A percentile compares a stretch with the other conserved stretches of the same genome.
phyloP scores from a whole-genome alignment of 2,888 invertebrate species.

The Spialia ferax region DNA sequence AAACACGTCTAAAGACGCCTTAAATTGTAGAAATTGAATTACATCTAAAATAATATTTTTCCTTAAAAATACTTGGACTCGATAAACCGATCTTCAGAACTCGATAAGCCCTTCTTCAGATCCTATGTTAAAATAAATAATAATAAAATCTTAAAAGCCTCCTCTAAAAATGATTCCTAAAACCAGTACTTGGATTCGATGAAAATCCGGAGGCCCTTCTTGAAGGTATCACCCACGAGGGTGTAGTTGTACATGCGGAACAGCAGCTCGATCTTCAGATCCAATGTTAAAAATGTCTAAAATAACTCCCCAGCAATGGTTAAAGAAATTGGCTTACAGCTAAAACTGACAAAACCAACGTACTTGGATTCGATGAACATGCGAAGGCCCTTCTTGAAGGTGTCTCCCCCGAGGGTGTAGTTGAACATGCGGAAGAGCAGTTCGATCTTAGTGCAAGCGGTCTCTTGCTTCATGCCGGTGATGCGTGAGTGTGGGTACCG shows the following conservation, averaged over 20 bases:
- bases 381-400: constrained; percentile 91
- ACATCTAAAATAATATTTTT: too few relatives aligned
- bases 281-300: neutral
- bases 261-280: constrained; percentile 90
- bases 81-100: too few relatives aligned
- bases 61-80: too few relatives aligned
- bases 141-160: too few relatives aligned
- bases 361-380: constrained; percentile 84
- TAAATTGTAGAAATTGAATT: too few relatives aligned
- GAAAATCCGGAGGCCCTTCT: constrained; percentile 90
- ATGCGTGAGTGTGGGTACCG: constrained; percentile 92
- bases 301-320: neutral
- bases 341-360: neutral
- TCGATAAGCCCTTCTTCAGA: too few relatives aligned
- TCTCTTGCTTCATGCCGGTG: constrained; percentile 91
- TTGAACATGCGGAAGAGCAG: constrained; percentile 96
- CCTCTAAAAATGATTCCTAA: too few relatives aligned
- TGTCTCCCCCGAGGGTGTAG: constrained; percentile 92
- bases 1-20: too few relatives aligned
- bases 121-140: too few relatives aligned
- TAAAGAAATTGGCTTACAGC: neutral
- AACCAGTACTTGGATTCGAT: constrained; percentile 69
- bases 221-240: constrained; percentile 92
- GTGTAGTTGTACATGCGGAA: constrained; percentile 97
- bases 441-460: constrained; percentile 91